Evolutionary conservation across 2,888 invertebrate genomes (phyloP).

Genomic region (Escarpia spicata): DNA sequence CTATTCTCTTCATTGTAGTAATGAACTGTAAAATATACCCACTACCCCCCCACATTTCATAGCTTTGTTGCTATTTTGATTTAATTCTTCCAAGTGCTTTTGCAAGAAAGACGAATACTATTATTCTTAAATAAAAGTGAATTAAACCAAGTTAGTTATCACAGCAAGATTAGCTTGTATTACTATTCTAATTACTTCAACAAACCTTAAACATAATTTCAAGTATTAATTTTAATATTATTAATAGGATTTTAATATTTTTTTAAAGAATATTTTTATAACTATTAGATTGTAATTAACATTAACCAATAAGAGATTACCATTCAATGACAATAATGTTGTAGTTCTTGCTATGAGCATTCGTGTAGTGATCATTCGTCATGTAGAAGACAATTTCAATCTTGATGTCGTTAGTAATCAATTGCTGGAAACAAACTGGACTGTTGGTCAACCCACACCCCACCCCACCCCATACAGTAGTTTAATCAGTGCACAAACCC

Average conservation of each 20-base stretch:
- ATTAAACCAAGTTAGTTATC: no score
- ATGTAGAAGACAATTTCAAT: not conserved
- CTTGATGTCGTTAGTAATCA: slow-evolving; percentile 4
- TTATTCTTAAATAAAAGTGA: no score
- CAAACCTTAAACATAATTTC: not conserved
- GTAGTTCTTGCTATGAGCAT: not conserved
- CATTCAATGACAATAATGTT: not conserved
- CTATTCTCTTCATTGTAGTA: not conserved
- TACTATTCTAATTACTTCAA: not conserved
- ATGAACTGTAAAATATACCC: not conserved
- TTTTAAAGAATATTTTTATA: not conserved
- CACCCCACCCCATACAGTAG: not conserved
- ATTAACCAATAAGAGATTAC: not conserved
- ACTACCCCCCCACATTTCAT: not conserved
- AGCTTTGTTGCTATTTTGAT: not conserved
- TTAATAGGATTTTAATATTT: not conserved
- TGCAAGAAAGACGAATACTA: not conserved
- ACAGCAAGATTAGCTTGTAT: no score
- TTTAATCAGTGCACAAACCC: not conserved
- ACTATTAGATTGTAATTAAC: not conserved
- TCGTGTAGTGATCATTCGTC: not conserved
- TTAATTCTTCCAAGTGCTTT: not conserved
- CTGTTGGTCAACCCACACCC: not conserved
- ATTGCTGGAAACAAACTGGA: not conserved
- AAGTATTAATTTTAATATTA: not conserved